Evolutionary conservation across 2,113 vertebrate species (phyloP).

Genomic region (Microcebus ravelobensis): DNA sequence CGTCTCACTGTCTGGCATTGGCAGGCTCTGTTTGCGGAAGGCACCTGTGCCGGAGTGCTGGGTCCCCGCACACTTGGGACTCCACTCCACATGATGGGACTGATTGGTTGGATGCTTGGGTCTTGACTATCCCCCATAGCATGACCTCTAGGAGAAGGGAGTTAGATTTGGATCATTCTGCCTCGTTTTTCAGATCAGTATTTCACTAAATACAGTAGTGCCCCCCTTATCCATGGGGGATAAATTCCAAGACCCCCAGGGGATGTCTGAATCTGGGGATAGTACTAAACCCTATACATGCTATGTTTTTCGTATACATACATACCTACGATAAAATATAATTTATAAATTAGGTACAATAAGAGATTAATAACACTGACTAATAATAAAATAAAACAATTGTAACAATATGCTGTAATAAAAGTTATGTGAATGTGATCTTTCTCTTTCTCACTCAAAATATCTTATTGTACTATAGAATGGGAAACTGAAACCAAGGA

Average conservation of each 20-base stretch:
- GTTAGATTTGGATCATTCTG: background rate
- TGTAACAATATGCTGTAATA: background rate
- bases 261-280: background rate
- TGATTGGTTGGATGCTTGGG: background rate
- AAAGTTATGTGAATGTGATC: background rate
- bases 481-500: background rate
- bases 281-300: background rate
- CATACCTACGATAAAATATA: background rate
- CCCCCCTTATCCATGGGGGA: background rate
- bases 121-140: background rate
- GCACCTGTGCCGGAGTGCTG: too few species aligned
- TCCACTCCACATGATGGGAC: background rate
- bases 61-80: too few species aligned
- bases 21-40: background rate
- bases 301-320: background rate
- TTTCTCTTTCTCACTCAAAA: background rate
- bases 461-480: background rate
- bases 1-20: background rate
- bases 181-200: background rate
- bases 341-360: background rate
- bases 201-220: background rate
- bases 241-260: background rate
- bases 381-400: background rate
- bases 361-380: background rate
- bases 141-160: background rate